phyloP scores from a whole-genome alignment of 35 echinoderm and acorn worm genomes.

The Heliocidaris erythrogramma region DNA sequence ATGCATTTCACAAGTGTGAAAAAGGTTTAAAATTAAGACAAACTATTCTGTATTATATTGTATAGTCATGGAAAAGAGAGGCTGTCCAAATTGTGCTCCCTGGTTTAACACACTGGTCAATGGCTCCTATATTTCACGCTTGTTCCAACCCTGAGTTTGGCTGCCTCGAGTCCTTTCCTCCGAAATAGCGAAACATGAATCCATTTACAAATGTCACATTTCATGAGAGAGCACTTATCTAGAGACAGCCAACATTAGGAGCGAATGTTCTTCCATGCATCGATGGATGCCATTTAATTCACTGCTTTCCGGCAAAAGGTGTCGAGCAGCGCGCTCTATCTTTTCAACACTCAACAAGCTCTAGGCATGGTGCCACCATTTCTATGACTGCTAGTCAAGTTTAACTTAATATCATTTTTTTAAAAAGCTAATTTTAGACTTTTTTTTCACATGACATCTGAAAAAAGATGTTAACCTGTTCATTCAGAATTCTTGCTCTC shows the following conservation, averaged over 20 bases:
- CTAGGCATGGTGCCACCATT: neutral
- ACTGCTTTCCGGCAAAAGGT: neutral
- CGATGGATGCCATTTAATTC: slow-evolving; percentile 22
- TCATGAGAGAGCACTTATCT: slow-evolving; percentile 33
- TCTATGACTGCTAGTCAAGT: neutral
- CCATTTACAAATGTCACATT: slow-evolving; percentile 41
- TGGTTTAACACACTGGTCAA: neutral
- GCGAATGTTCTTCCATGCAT: slow-evolving; percentile 25
- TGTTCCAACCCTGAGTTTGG: neutral
- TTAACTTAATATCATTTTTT: neutral
- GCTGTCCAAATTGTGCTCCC: neutral
- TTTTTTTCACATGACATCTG: neutral
- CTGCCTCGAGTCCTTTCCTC: neutral
- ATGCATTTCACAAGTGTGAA: neutral
- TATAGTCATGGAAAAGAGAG: neutral
- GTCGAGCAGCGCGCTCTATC: neutral
- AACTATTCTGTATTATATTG: neutral
- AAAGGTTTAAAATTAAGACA: neutral
- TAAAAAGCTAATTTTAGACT: neutral
- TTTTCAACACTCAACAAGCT: slow-evolving; percentile 12
- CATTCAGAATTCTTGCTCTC: neutral
- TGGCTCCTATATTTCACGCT: neutral
- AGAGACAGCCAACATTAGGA: neutral
- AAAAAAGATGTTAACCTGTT: neutral
- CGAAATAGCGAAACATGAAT: slow-evolving; percentile 13